Evolutionary conservation across 1,140 invertebrate genomes (phyloP).

Genomic region (Pemphigus obesinymphae): DNA sequence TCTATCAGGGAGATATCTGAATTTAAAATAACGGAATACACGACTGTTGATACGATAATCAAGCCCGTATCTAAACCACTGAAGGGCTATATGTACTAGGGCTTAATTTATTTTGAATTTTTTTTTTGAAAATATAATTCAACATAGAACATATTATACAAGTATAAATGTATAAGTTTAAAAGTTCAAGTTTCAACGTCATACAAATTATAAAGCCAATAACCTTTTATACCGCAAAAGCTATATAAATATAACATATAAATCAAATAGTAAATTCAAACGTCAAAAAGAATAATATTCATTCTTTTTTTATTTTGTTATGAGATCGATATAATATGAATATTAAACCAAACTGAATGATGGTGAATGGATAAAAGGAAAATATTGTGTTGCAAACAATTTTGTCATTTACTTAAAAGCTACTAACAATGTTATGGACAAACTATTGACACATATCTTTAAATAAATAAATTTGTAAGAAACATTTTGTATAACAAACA

Average conservation of each 20-base stretch:
- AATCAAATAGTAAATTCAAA: neutral
- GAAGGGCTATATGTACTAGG: too few relatives aligned
- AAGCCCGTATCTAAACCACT: too few relatives aligned
- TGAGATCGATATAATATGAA: neutral
- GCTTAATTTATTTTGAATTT: too few relatives aligned
- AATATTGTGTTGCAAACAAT: conserved; percentile 7
- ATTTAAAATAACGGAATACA: too few relatives aligned
- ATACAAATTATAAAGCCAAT: neutral
- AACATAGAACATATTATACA: neutral
- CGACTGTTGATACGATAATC: too few relatives aligned
- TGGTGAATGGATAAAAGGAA: conserved; percentile 12
- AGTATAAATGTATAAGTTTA: neutral
- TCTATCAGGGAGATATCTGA: too few relatives aligned
- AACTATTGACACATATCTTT: too few relatives aligned
- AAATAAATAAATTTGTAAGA: too few relatives aligned
- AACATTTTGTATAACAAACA: too few relatives aligned
- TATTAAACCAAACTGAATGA: neutral
- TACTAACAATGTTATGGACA: neutral
- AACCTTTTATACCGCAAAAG: conserved; percentile 9
- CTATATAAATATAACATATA: neutral
- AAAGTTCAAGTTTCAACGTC: neutral
- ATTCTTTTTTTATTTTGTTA: neutral
- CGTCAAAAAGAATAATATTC: neutral
- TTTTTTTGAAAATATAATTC: conserved; percentile 7
- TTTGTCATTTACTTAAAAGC: neutral